Base-by-base conservation (phyloP, 2,888 invertebrate species). In the Eilema depressum region DNA sequence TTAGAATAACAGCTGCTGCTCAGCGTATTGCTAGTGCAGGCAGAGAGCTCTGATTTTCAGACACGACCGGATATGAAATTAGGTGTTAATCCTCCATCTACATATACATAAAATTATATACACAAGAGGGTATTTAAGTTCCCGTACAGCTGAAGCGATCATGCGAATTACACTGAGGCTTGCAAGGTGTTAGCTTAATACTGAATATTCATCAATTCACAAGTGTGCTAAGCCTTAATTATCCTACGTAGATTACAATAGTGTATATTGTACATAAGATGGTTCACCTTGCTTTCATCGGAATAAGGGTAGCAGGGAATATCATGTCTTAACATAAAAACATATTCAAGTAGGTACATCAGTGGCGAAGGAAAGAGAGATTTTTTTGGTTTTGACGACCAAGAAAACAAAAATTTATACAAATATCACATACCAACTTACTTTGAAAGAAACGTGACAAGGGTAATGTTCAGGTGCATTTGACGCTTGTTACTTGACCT, bases 101-200 rank as follows among this genome's bases (percentile, higher is more conserved):
- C 41, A 62, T n/a, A 33, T 11, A 56, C 25, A 30, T 56, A 30
- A 53, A 20, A n/a, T 33, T 56, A 57, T 65, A 56, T 33, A 56
- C 11, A 65, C 23, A n/a, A 53, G 53, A 53, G 10, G 53, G 30
- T 25, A 65, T 56, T 23, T 30, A 23, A 53, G 28, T 56, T 41
- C 14, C 28, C 14, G 28, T 33, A 25, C 25, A 61, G 61, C 47
- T 61, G 65, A 66, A 78, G 69, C 72, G 57, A 73, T 69, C 60
- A 53, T 25, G 65, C 30, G 68, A 73, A 69, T 74, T 73, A 70
- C 65, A 28, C 72, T 30, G 47, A 60, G 62, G 28, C 69, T 73
- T 28, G 71, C 76, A 73, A 84, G 77, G 81, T 80, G 79, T 76
- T 73, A 33, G 33, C 53, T 33, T 37, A 66, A 56, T 23, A 53